phyloP scores from a whole-genome alignment of 2,797 vertebrate genomes.

The Acipenser ruthenus region DNA sequence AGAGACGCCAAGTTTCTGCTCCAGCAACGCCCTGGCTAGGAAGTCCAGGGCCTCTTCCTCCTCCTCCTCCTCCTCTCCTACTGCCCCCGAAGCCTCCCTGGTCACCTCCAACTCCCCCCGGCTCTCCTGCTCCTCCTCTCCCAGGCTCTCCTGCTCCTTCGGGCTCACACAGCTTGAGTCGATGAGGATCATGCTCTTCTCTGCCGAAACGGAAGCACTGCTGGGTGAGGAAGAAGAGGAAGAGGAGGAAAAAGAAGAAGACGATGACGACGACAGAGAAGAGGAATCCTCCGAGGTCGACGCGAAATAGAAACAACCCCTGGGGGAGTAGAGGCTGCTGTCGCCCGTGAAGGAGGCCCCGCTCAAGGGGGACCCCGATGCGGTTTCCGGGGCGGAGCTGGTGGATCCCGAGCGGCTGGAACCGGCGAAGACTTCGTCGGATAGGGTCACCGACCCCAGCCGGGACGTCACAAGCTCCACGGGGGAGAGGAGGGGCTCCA shows the following conservation, averaged over 20 bases:
- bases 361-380: not conserved
- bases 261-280: not conserved
- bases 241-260: no score
- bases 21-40: not conserved
- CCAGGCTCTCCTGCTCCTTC: no score
- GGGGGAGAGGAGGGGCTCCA: slow-evolving; percentile 18
- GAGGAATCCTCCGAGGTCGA: slow-evolving; percentile 24
- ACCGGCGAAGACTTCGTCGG: slow-evolving; percentile 27
- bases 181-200: slow-evolving; percentile 2
- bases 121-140: no score
- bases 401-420: slow-evolving; percentile 6
- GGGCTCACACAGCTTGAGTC: slow-evolving; percentile 15
- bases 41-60: not conserved
- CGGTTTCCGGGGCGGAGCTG: not conserved
- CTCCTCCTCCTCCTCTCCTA: not conserved
- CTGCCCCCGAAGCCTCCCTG: not conserved
- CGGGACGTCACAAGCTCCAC: slow-evolving; percentile 18
- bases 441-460: slow-evolving; percentile 25
- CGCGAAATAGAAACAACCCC: slow-evolving; percentile 40
- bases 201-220: slow-evolving; percentile 16
- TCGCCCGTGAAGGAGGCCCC: slow-evolving; percentile 15
- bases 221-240: slow-evolving; percentile 21
- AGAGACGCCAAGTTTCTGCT: not conserved
- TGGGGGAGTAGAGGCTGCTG: slow-evolving; percentile 22
- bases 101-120: not conserved